Conservation (phyloP, 2,888 invertebrate genomes). For the Stenodera caucasica region DNA sequence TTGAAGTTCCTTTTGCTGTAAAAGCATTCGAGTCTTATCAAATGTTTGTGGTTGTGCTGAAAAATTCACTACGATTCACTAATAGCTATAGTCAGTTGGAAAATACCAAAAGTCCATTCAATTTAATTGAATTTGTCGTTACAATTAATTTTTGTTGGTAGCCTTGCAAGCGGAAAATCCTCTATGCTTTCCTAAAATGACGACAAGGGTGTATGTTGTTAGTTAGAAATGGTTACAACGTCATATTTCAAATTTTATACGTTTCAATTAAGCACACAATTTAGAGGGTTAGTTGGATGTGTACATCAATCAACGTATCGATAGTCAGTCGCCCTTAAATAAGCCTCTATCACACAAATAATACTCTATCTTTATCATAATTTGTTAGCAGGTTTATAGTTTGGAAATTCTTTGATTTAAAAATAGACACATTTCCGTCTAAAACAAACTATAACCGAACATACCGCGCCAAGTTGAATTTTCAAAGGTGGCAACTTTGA, state of each 20-base stretch:
- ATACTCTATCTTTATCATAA: not conserved
- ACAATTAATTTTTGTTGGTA: not conserved
- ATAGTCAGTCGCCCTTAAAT: not conserved
- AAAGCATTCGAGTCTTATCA: not conserved
- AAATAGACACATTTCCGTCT: conserved; percentile 5
- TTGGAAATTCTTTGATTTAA: conserved; percentile 3
- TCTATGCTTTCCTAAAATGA: not conserved
- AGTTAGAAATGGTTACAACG: not conserved
- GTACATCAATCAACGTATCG: conserved; percentile 3
- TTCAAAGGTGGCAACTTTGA: not conserved
- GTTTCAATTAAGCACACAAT: conserved; percentile 5
- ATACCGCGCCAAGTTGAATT: too few species aligned
- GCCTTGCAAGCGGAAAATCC: not conserved
- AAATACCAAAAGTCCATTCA: not conserved
- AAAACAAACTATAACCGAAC: too few species aligned
- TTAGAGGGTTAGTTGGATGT: not conserved
- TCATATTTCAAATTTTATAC: conserved; percentile 6
- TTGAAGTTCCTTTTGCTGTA: not conserved
- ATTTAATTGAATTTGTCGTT: not conserved
- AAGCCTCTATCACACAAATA: not conserved
- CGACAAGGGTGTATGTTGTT: not conserved
- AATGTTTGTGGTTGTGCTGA: not conserved
- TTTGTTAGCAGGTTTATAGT: not conserved
- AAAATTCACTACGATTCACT: not conserved
- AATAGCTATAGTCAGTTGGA: too few species aligned